These are phyloP conservation scores for Harpagoxenus sublaevis DNA, from an alignment of 2,888 invertebrate species.

Conservation along the genomic window DNA sequence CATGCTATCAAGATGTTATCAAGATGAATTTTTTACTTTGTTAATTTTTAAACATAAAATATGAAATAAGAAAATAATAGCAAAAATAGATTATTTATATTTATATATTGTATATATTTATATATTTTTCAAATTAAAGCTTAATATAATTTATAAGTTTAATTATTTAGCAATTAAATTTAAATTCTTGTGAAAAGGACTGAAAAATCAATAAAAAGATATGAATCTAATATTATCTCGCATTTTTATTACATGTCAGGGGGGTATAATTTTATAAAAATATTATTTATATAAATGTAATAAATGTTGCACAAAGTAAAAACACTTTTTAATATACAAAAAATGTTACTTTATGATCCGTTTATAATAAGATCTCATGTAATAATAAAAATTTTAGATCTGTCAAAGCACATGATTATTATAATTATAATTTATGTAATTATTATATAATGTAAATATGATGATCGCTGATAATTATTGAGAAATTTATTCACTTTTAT, in stretches of 20 bases:
- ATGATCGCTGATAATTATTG: constrained; percentile 3
- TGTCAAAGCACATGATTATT: constrained; percentile 5
- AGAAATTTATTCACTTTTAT: constrained; percentile 18
- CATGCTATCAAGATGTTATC: not conserved
- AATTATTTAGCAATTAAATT: not conserved
- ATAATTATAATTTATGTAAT: not conserved
- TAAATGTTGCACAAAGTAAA: not conserved
- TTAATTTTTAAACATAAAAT: not conserved
- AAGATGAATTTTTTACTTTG: not conserved
- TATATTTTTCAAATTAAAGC: not conserved
- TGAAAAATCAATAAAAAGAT: not conserved
- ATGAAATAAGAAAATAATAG: not conserved
- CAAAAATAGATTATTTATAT: not conserved
- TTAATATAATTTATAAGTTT: not conserved
- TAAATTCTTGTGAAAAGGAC: not conserved
- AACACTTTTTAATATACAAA: constrained; percentile 9
- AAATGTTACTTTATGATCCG: not conserved
- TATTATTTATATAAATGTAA: constrained; percentile 14
- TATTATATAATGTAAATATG: not conserved
- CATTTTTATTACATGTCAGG: not conserved
- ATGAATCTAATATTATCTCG: not conserved
- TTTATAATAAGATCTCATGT: not conserved
- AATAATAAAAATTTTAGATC: not conserved
- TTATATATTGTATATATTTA: not conserved
- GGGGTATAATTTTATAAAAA: not conserved